These are phyloP conservation scores for Apoda limacodes DNA, from an alignment of 2,888 invertebrate genomes.

Conservation along the genomic window DNA sequence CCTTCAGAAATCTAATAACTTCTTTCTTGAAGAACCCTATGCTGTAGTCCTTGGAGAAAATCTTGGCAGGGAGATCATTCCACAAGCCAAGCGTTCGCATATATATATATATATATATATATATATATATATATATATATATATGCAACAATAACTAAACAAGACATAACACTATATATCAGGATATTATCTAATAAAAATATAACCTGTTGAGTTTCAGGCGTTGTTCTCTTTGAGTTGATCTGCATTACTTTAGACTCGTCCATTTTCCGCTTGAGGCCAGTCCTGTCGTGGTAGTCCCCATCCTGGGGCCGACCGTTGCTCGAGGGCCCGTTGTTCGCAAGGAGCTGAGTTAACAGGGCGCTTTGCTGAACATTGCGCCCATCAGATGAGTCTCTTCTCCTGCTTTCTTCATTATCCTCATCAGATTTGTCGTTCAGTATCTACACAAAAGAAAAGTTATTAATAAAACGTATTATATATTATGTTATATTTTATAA, in stretches of 20 bases:
- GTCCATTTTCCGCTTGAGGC: conserved; percentile 55
- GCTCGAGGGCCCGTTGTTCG: conserved; percentile 44
- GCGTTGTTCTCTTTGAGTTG: conserved; percentile 67
- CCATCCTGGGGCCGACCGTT: conserved; percentile 44
- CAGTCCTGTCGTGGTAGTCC: conserved; percentile 48
- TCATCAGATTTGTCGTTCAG: conserved; percentile 86
- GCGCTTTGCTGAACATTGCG: conserved; percentile 56
- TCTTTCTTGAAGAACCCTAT: no score
- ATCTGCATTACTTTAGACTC: conserved; percentile 72
- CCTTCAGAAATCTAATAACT: no score
- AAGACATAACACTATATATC: no score
- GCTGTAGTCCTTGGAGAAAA: no score
- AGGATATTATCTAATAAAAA: no score
- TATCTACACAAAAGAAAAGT: conserved; percentile 63
- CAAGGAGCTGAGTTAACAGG: conserved; percentile 61
- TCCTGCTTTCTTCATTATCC: conserved; percentile 76
- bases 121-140: no score
- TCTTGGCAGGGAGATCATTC: no score
- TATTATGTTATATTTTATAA: not conserved
- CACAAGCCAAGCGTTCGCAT: no score
- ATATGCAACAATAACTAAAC: no score
- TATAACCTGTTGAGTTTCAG: conserved; percentile 66
- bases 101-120: no score
- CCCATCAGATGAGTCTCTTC: conserved; percentile 42
- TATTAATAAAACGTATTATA: not conserved